Evolutionary conservation across 2,888 invertebrate species (phyloP).

Genomic region (Ametastegia equiseti): DNA sequence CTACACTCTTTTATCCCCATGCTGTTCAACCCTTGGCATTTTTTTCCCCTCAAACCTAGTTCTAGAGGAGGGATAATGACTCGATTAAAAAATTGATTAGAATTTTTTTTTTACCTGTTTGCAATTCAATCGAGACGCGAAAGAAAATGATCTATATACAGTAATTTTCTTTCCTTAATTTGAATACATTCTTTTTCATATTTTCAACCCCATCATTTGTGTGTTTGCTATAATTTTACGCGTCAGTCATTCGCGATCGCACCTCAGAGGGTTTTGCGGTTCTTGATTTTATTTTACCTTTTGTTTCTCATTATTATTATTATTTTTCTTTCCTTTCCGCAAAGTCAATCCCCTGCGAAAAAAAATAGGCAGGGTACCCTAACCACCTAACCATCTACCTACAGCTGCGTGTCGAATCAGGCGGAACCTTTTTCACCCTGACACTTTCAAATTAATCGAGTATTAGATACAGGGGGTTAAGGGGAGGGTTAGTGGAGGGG

Average conservation of each 20-base stretch:
- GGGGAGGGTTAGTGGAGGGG: not conserved
- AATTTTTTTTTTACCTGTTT: too few relatives aligned
- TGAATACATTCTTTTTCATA: too few relatives aligned
- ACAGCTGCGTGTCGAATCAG: not conserved
- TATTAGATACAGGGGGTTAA: not conserved
- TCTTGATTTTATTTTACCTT: not conserved
- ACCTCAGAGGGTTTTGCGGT: not conserved
- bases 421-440: not conserved
- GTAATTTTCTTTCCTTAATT: too few relatives aligned
- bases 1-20: not conserved
- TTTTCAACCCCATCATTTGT: constrained; percentile 4
- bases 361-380: not conserved
- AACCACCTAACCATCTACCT: not conserved
- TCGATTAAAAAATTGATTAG: too few relatives aligned
- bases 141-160: too few relatives aligned
- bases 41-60: too few relatives aligned
- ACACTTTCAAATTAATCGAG: constrained; percentile 31
- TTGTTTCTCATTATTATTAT: not conserved
- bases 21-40: too few relatives aligned
- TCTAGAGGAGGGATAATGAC: too few relatives aligned
- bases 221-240: constrained; percentile 36
- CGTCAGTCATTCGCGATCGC: not conserved
- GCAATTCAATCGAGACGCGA: too few relatives aligned
- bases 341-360: not conserved
- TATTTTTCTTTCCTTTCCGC: not conserved